These are phyloP conservation scores for Myopa testacea DNA, from an alignment of 2,888 invertebrate genomes.

Conservation along the genomic window DNA sequence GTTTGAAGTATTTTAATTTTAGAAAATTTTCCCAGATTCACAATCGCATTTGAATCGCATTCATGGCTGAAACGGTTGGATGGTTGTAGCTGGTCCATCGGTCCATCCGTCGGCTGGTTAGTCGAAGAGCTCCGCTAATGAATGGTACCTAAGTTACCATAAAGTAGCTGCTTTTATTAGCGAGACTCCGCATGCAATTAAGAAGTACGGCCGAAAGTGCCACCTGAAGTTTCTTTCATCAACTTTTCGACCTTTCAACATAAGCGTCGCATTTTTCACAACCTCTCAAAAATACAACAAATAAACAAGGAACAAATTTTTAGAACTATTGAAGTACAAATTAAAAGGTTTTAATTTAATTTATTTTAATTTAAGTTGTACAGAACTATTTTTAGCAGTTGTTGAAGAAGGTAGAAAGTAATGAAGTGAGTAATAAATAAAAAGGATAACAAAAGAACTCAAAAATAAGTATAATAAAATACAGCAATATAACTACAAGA, in stretches of 20 bases:
- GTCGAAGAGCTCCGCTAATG: background rate
- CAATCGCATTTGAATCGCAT: background rate
- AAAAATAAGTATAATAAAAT: background rate
- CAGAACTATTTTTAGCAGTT: background rate
- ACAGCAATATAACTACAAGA: too few species aligned
- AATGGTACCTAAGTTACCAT: background rate
- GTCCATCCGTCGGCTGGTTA: background rate
- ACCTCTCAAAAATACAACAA: background rate
- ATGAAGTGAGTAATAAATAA: too few species aligned
- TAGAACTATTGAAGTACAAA: background rate
- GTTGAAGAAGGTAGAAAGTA: too few species aligned
- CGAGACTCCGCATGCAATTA: background rate
- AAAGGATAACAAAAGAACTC: background rate
- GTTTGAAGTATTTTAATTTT: constrained; percentile 32
- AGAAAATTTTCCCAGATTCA: background rate
- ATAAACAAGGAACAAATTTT: background rate
- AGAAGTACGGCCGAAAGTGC: background rate
- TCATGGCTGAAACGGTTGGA: background rate
- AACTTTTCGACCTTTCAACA: constrained; percentile 7
- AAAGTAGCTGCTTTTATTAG: background rate
- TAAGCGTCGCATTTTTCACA: background rate
- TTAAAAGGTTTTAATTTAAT: constrained; percentile 12
- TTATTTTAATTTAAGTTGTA: background rate
- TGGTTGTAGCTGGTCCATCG: background rate
- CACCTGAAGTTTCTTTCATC: background rate